Base-by-base conservation (phyloP, 2,113 vertebrate genomes). In the Anthoscopus minutus region DNA sequence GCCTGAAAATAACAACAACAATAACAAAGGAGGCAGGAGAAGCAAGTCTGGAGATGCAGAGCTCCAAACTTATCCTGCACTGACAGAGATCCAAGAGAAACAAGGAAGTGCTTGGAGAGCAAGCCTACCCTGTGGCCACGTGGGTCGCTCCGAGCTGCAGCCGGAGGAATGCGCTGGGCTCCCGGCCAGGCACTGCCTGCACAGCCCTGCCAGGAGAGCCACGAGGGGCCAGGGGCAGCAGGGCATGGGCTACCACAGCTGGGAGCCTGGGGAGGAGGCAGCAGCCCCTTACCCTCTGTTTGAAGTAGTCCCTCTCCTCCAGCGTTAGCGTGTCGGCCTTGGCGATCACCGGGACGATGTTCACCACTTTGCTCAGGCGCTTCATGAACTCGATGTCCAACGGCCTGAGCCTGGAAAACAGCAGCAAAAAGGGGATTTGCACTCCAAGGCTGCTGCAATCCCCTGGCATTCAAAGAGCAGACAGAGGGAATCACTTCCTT, bases 331-430 rank as follows among this genome's bases (percentile, higher is more conserved):
- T 99, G 98, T 99, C 99, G 0, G 99, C 99, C 94, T 99, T 99
- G 76, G 99, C 98, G 5, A 99, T 99, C 97, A 99, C 98, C 0
- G 99, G 99, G 15, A 99, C 99, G 2, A 99, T 99, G 98, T 99
- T 99, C 84, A 99, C 99, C 96, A 99, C 99, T 95, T 99, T 99
- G 96, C 99, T 99, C 66, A 99, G 98, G 58, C 99, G 99, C 57
- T 98, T 98, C 99, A 99, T 99, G 97, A 99, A 99, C 97, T 99
- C 99, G 30, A 99, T 99, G 96, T 99, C 99, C 73, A 99, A 92
- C 18, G 99, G 99, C 83, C 99, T 96, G 47, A 99, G 98, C 83
- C 99, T 99, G 96, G 13, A 88, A 86, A 88, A 51, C 20, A 74
- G 54, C 48, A 73, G 71, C 60, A 28, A 56, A 44, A 38, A 27